Evolutionary conservation across 2,113 vertebrate species (phyloP).

Genomic region (Lucifuga dentata): DNA sequence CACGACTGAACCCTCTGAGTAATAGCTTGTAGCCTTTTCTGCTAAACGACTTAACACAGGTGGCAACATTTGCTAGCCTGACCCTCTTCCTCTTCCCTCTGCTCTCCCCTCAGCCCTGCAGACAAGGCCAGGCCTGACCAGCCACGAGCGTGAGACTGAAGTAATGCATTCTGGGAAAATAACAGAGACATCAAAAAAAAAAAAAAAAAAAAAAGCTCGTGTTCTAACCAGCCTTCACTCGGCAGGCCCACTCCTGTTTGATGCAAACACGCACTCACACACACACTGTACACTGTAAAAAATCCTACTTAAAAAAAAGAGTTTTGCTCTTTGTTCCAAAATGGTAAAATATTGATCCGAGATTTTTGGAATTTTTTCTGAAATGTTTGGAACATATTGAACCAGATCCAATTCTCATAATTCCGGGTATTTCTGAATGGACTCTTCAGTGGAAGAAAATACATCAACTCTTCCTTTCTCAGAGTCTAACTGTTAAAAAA

Average conservation of each 20-base stretch:
- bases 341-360: too few species aligned
- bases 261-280: neutral
- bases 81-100: conserved; percentile 17
- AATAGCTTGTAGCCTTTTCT: conserved; percentile 72
- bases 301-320: too few species aligned
- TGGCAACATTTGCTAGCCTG: conserved; percentile 56
- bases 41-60: conserved; percentile 67
- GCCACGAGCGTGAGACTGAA: conserved; percentile 3
- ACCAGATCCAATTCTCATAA: too few species aligned
- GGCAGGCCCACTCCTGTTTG: neutral
- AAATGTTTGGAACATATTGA: too few species aligned
- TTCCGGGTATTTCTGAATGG: too few species aligned
- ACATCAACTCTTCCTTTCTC: too few species aligned
- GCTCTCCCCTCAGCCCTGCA: conserved; percentile 15
- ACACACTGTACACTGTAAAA: too few species aligned
- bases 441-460: too few species aligned
- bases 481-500: too few species aligned
- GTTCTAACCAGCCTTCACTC: conserved; percentile 20
- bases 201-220: conserved; percentile 10
- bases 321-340: too few species aligned
- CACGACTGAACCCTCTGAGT: conserved; percentile 56
- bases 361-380: too few species aligned
- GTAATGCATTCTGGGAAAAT: conserved; percentile 2
- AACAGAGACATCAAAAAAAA: conserved; percentile 4
- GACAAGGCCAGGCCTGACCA: neutral